Conservation (phyloP, 2,888 invertebrate species). For the Stratiomys singularior region DNA sequence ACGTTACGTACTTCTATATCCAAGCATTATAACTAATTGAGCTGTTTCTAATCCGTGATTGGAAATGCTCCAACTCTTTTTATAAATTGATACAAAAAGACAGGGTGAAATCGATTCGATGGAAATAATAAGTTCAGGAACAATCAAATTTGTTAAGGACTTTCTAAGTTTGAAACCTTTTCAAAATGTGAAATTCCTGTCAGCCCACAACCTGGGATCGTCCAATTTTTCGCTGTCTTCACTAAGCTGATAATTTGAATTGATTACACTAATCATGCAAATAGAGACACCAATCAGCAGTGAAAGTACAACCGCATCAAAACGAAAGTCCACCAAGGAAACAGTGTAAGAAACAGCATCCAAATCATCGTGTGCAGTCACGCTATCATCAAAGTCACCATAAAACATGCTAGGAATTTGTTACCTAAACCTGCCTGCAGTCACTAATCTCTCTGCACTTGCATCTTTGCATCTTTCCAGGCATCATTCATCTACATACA, state of each 20-base stretch:
- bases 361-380: background rate
- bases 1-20: too few species aligned
- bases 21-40: too few species aligned
- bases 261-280: background rate
- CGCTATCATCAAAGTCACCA: background rate
- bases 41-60: too few species aligned
- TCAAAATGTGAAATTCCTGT: too few species aligned
- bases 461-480: background rate
- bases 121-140: too few species aligned
- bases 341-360: background rate
- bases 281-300: background rate
- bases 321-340: conserved; percentile 8
- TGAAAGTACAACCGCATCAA: conserved; percentile 17
- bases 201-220: too few species aligned
- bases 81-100: too few species aligned
- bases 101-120: too few species aligned
- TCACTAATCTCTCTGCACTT: conserved; percentile 12
- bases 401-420: conserved; percentile 29
- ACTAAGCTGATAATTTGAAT: background rate
- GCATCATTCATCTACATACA: background rate
- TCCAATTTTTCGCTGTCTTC: background rate
- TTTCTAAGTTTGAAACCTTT: too few species aligned
- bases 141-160: too few species aligned
- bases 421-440: conserved; percentile 2
- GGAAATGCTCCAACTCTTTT: too few species aligned